Conservation (phyloP, 35 echinoderm and acorn worm species). For the Hemicentrotus pulcherrimus region DNA sequence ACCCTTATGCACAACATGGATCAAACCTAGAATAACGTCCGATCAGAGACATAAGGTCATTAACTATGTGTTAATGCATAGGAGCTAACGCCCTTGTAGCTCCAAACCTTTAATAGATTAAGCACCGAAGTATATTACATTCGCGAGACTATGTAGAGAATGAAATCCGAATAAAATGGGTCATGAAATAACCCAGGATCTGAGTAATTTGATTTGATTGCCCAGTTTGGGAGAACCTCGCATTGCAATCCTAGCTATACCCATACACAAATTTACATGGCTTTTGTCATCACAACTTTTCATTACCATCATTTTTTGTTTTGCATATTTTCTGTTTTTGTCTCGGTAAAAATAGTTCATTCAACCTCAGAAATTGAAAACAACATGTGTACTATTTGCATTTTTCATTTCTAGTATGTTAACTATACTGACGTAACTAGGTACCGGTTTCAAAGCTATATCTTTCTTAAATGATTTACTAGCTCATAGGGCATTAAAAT, state of each 20-base stretch:
- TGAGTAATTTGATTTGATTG: neutral
- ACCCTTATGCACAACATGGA: neutral
- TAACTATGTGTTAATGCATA: no score
- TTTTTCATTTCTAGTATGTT: no score
- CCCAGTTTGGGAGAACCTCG: neutral
- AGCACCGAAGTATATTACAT: neutral
- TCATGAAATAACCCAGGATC: neutral
- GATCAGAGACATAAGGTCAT: no score
- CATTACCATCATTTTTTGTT: neutral
- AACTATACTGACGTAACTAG: no score
- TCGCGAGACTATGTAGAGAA: neutral
- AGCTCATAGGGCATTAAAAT: no score
- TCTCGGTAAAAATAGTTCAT: neutral
- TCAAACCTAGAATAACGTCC: neutral
- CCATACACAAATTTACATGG: neutral
- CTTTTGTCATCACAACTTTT: neutral
- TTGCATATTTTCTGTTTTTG: neutral
- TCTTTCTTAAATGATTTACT: no score
- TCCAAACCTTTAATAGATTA: neutral
- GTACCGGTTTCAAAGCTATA: no score
- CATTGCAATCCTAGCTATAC: neutral
- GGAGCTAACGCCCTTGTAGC: no score
- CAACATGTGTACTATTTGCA: neutral
- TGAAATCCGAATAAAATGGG: neutral
- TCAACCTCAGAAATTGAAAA: neutral